Conservation (phyloP, 2,113 vertebrate species). For the Phrynocephalus versicolor region DNA sequence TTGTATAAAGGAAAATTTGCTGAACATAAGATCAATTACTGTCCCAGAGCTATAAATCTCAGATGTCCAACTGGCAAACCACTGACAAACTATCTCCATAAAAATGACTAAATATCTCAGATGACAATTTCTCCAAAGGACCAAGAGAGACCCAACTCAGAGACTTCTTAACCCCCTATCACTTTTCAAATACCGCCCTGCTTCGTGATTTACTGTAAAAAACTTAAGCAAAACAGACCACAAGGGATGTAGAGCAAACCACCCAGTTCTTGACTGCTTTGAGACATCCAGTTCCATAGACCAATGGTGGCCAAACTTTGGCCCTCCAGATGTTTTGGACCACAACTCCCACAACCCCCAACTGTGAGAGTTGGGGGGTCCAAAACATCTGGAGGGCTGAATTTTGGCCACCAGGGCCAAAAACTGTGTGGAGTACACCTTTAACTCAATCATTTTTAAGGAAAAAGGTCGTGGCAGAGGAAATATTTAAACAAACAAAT, state of each 20-base stretch:
- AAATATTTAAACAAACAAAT: too few species aligned
- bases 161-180: slow-evolving; percentile 1
- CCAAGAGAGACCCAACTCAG: slow-evolving; percentile 28
- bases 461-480: too few species aligned
- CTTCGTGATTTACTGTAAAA: slow-evolving; percentile 40
- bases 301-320: too few species aligned
- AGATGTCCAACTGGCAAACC: slow-evolving; percentile 58
- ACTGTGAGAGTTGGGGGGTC: too few species aligned
- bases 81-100: slow-evolving; percentile 68
- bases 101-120: slow-evolving; percentile 61
- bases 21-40: slow-evolving; percentile 64
- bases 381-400: too few species aligned
- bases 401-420: too few species aligned
- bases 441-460: too few species aligned
- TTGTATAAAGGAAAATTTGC: too few species aligned
- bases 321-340: too few species aligned
- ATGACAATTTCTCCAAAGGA: slow-evolving; percentile 51
- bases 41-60: slow-evolving; percentile 55
- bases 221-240: background rate
- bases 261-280: background rate
- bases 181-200: background rate
- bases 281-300: too few species aligned
- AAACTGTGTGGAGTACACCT: too few species aligned
- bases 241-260: background rate
- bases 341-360: too few species aligned